phyloP scores from a whole-genome alignment of 2,113 vertebrate species.

The Zeus faber region DNA sequence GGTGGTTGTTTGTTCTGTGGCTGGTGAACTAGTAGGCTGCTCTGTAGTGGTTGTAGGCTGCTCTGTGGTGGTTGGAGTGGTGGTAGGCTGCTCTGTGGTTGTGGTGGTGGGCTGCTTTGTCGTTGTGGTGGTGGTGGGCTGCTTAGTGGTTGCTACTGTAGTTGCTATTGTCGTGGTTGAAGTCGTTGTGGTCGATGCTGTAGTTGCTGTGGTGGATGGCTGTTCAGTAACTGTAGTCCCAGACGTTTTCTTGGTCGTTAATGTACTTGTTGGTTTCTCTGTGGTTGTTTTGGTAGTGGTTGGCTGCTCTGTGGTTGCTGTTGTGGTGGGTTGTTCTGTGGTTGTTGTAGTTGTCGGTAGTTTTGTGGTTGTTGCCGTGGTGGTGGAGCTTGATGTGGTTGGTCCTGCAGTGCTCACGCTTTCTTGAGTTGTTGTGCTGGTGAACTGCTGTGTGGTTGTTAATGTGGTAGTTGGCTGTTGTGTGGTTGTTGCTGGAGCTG shows the following conservation, averaged over 20 bases:
- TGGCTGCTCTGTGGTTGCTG: background rate
- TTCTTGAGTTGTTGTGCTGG: background rate
- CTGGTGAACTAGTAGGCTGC: background rate
- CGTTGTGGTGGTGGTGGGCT: background rate
- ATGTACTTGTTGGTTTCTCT: background rate
- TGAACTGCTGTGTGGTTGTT: background rate
- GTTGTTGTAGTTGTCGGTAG: background rate
- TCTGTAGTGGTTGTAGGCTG: background rate
- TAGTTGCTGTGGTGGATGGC: background rate
- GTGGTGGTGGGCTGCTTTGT: background rate
- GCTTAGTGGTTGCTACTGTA: background rate
- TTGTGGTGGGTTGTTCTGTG: background rate
- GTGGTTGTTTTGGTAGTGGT: background rate
- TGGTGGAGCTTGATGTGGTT: background rate
- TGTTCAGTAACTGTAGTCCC: background rate
- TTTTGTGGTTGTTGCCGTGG: background rate
- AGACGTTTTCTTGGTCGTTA: background rate
- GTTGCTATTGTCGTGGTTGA: background rate
- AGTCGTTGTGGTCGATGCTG: background rate
- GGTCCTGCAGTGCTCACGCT: background rate
- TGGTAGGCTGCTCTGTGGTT: background rate
- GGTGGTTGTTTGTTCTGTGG: background rate
- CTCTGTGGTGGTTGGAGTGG: background rate
- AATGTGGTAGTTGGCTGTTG: background rate
- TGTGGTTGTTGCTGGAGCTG: background rate